Conservation (phyloP, 2,888 invertebrate species). For the Choristoneura rosaceana region DNA sequence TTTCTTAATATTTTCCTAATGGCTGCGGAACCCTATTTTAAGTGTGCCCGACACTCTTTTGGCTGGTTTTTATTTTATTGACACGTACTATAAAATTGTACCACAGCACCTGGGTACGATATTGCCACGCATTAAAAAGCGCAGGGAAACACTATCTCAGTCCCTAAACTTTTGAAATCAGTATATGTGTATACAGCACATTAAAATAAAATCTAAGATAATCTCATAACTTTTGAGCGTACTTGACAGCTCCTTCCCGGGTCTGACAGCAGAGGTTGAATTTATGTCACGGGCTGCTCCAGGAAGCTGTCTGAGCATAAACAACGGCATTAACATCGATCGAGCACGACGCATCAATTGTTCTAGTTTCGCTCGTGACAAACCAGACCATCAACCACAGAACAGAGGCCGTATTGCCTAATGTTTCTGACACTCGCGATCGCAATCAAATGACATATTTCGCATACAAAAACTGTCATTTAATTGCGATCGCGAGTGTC, state of each 20-base stretch:
- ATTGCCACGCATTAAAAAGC: not conserved
- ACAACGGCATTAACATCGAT: slow-evolving; percentile 42
- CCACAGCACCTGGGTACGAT: not conserved
- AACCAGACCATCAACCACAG: slow-evolving; percentile 10
- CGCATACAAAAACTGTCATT: too few relatives aligned
- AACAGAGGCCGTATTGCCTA: too few relatives aligned
- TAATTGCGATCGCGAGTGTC: too few relatives aligned
- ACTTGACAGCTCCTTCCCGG: slow-evolving; percentile 24
- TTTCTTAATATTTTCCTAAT: too few relatives aligned
- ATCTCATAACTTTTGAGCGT: slow-evolving; percentile 30
- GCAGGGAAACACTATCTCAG: not conserved
- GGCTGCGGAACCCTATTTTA: too few relatives aligned
- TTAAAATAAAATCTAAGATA: slow-evolving; percentile 23
- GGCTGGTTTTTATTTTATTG: too few relatives aligned
- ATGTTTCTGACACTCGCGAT: too few relatives aligned
- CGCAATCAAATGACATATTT: too few relatives aligned
- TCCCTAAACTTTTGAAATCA: not conserved
- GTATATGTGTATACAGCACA: not conserved
- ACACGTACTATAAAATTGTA: not conserved
- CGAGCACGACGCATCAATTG: slow-evolving; percentile 35
- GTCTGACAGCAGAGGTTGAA: slow-evolving; percentile 29
- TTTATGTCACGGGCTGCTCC: slow-evolving; percentile 36
- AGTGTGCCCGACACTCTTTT: too few relatives aligned
- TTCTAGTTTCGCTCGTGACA: slow-evolving; percentile 39
- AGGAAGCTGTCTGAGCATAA: slow-evolving; percentile 41